Evolutionary conservation across 2,113 vertebrate genomes (phyloP), one percentile per base, ranked within the genome.

Genomic region (Pelodiscus sinensis): DNA sequence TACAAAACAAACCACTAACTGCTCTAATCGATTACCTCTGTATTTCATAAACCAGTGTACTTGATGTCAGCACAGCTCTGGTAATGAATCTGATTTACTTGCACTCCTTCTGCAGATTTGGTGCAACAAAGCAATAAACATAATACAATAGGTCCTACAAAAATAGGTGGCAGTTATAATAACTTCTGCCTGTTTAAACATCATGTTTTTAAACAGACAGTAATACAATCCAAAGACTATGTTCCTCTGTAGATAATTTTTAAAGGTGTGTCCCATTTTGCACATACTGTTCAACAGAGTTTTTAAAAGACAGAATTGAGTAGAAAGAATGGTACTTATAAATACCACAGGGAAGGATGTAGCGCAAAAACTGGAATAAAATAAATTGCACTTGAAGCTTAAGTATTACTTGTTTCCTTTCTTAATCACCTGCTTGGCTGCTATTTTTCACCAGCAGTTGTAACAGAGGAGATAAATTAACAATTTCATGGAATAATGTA

Each of bases 261-360:
- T 85, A 22, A 9, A 1, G 65, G 62, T 29, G 24, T 88, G 0
- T 78, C 16, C 0, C 22, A 10, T 85, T 5, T 2, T 4, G 25
- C 19, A 21, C 60, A 65, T 71, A 31, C 4, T 79, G 13, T 2
- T 90, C 19, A 21, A 3, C 18, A 19, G 57, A 62, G 31, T 3
- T 71, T 19, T 83, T 1, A 0, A 12, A 44, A 1, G 50, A 14
- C 21, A 83, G 80, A 82, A 58, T 58, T 29, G 84, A 89, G 51
- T 77, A 50, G 83, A 92, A 15, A 29, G 73, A 84, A 18, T 4
- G 3, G 57, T 54, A 13, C 35, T 82, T 38, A 44, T 44, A 25
- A 44, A 75, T 44, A 44, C 38, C 21, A 29, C 58, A 50, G 21
- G 24, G 73, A 44, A 50, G 73, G 73, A 13, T 77, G 38, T 77